These are phyloP conservation scores for Pluvialis apricaria DNA, from an alignment of 2,113 vertebrate species.

Conservation along the genomic window DNA sequence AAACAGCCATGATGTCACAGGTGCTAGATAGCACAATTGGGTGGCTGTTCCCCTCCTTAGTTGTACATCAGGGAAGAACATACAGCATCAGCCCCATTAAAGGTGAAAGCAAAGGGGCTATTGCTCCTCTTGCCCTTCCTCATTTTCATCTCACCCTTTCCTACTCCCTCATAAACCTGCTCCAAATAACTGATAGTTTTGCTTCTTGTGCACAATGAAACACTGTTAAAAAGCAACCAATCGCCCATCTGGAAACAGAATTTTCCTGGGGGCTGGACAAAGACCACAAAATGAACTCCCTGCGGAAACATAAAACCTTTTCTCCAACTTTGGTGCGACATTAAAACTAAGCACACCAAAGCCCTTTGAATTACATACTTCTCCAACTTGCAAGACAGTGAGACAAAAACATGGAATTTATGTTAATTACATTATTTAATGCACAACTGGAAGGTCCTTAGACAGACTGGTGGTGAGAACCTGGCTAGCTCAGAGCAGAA, in stretches of 20 bases:
- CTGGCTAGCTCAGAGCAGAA: background rate
- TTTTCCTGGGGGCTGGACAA: background rate
- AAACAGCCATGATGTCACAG: background rate
- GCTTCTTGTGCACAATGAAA: background rate
- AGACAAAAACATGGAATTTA: background rate
- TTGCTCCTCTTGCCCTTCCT: background rate
- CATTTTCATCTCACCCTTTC: background rate
- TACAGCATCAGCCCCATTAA: accelerated
- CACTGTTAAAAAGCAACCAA: background rate
- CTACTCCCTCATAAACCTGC: background rate
- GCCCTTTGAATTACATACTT: background rate
- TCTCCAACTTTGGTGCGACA: background rate
- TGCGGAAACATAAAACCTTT: background rate
- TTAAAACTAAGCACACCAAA: background rate
- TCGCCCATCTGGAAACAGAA: background rate
- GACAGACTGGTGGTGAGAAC: background rate
- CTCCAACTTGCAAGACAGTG: background rate
- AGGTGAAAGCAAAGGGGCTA: background rate
- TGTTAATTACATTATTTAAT: background rate
- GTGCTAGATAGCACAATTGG: background rate
- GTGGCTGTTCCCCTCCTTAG: background rate
- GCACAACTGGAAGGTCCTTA: background rate
- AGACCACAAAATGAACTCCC: background rate
- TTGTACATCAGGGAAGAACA: background rate
- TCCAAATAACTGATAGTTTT: background rate